A percentile compares a stretch with the other conserved stretches of the same genome.
Conservation (phyloP, 2,113 vertebrate genomes). For the Procapra przewalskii region DNA sequence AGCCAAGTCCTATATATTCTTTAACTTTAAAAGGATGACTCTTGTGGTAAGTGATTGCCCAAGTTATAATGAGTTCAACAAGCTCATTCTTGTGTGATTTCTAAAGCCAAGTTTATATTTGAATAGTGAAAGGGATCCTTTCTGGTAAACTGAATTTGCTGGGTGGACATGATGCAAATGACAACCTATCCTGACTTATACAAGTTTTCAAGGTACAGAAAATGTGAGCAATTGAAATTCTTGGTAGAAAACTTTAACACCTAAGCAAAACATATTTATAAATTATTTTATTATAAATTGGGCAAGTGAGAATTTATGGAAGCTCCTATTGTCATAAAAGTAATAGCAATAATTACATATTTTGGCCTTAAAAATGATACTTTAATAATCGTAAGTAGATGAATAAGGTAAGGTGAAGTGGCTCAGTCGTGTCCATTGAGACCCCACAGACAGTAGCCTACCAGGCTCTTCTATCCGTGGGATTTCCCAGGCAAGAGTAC, state of each 20-base stretch:
- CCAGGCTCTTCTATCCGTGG: no score
- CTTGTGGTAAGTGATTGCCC: slow-evolving; percentile 45
- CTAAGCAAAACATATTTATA: background rate
- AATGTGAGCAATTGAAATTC: slow-evolving; percentile 26
- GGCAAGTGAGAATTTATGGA: background rate
- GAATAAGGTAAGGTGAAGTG: background rate
- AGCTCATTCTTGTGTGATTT: slow-evolving; percentile 59
- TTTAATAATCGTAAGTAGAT: background rate
- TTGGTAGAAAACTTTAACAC: background rate
- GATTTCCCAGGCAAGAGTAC: no score
- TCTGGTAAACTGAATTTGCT: slow-evolving; percentile 53
- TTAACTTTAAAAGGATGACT: slow-evolving; percentile 53
- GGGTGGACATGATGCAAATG: background rate
- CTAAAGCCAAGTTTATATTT: slow-evolving; percentile 36
- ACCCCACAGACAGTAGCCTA: no score
- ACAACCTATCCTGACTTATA: background rate
- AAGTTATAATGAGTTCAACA: slow-evolving; percentile 61
- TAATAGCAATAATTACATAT: background rate
- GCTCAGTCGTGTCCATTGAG: accelerated
- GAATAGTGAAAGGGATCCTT: slow-evolving; percentile 35
- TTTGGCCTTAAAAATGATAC: background rate
- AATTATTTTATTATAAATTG: background rate
- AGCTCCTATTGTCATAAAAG: background rate
- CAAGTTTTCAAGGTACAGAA: slow-evolving; percentile 17
- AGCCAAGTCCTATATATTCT: background rate